phyloP scores from a whole-genome alignment of 92 coral and sea anemone genomes.

The Zoanthus sansibaricus region DNA sequence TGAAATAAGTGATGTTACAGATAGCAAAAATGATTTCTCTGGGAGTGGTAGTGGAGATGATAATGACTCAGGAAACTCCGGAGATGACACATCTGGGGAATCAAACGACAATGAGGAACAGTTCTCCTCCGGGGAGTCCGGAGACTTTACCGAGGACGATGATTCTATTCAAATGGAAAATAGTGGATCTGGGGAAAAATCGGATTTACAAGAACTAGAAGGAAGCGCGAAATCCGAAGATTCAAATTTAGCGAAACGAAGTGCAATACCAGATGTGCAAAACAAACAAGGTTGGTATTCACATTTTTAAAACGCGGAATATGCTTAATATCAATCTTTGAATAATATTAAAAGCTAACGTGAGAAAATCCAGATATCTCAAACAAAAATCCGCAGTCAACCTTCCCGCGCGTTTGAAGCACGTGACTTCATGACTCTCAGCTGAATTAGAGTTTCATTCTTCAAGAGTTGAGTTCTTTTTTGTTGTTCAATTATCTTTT shows the following conservation, averaged over 20 bases:
- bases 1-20: no score
- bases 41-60: neutral
- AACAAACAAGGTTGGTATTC: conserved; percentile 23
- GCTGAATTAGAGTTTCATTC: no score
- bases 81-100: neutral
- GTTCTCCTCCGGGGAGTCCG: neutral
- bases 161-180: neutral
- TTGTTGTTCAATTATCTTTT: no score
- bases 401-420: no score
- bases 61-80: conserved; percentile 10
- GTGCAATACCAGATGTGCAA: conserved; percentile 60
- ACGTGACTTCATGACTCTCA: no score
- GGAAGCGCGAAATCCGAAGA: conserved; percentile 42
- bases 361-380: no score
- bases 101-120: neutral
- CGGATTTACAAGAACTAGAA: neutral
- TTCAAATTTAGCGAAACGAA: conserved; percentile 53
- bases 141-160: neutral
- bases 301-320: neutral
- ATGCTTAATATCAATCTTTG: neutral
- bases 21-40: neutral
- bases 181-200: neutral
- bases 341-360: no score
- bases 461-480: no score
- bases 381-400: no score